phyloP scores from a whole-genome alignment of 2,888 invertebrate species.

The Drosophila falleni region DNA sequence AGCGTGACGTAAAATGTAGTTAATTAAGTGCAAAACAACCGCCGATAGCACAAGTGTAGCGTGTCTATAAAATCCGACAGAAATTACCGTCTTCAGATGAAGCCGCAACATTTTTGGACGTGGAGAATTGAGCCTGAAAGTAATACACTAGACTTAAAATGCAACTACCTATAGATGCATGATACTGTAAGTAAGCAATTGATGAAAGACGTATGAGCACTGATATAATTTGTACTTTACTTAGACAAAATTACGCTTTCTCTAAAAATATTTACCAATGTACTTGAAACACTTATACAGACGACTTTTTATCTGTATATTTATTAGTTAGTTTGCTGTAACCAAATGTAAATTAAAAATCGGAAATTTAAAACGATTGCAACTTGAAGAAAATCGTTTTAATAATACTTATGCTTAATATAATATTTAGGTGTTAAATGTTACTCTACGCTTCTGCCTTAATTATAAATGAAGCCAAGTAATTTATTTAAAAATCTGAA shows the following conservation, averaged over 20 bases:
- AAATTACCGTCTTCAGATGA: conserved; percentile 1
- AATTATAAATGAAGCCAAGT: conserved; percentile 18
- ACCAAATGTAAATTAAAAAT: too few species aligned
- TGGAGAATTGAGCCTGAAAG: conserved; percentile 1
- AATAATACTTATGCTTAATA: not conserved
- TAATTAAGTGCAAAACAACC: conserved; percentile 65
- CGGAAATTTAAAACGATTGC: too few species aligned
- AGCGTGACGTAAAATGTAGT: conserved; percentile 69
- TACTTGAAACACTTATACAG: too few species aligned
- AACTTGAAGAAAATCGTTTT: too few species aligned
- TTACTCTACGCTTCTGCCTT: not conserved
- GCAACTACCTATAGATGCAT: conserved; percentile 17
- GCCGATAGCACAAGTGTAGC: conserved; percentile 29
- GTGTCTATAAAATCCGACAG: conserved; percentile 10
- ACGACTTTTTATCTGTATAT: not conserved
- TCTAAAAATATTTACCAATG: not conserved
- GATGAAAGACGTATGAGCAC: conserved; percentile 5
- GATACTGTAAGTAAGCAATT: conserved; percentile 18
- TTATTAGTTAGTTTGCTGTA: too few species aligned
- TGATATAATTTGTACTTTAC: not conserved
- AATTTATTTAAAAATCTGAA: conserved; percentile 43
- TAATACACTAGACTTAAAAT: conserved; percentile 17
- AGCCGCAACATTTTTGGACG: not conserved
- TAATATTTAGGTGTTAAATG: too few species aligned
- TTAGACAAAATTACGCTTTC: conserved; percentile 16